These are phyloP conservation scores for Adelosebastes latens DNA, from an alignment of 2,797 vertebrate genomes.

Conservation along the genomic window DNA sequence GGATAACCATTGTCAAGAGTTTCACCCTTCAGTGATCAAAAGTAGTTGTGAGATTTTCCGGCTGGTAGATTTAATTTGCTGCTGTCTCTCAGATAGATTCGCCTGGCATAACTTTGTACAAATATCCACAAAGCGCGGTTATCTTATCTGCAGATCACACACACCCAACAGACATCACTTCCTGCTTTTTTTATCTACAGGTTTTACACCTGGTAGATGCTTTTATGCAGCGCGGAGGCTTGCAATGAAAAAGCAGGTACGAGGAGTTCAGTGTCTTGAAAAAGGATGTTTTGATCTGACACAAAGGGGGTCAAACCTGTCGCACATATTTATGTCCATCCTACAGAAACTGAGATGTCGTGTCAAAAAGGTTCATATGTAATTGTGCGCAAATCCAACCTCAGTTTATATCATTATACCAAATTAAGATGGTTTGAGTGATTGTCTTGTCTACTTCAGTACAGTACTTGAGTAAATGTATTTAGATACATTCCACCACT, in stretches of 20 bases:
- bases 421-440: not conserved
- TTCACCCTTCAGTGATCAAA: slow-evolving; percentile 42
- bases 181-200: slow-evolving; percentile 3
- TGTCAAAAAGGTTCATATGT: not conserved
- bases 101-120: slow-evolving; percentile 32
- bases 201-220: slow-evolving; percentile 11
- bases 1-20: slow-evolving; percentile 36
- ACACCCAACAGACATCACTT: slow-evolving; percentile 8
- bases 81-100: slow-evolving; percentile 34
- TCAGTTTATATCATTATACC: not conserved
- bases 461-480: too few species aligned
- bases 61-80: slow-evolving; percentile 51
- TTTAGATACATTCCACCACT: too few species aligned
- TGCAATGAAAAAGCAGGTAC: too few species aligned
- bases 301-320: not conserved
- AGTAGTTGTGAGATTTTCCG: slow-evolving; percentile 43
- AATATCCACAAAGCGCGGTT: slow-evolving; percentile 50
- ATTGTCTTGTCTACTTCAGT: not conserved
- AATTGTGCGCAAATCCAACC: not conserved
- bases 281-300: not conserved
- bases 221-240: not conserved
- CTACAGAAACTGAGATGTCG: not conserved
- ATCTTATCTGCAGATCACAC: slow-evolving; percentile 49
- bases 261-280: not conserved
- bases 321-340: not conserved